A percentile compares a stretch with the other conserved stretches of the same genome.
Conservation (phyloP, 2,113 vertebrate genomes). For the Oostethus manadensis region DNA sequence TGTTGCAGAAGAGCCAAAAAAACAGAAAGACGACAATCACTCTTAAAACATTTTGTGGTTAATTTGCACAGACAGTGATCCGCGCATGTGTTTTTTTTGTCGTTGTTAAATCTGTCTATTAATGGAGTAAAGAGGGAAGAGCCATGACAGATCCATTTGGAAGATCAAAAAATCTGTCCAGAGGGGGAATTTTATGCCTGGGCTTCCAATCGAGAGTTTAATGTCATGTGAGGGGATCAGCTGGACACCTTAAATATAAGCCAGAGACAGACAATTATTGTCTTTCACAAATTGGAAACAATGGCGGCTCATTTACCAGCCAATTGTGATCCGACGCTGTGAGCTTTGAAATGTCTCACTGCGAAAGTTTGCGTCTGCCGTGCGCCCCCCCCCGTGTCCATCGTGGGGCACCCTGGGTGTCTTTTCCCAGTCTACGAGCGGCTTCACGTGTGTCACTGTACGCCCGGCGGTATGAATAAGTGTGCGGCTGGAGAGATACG, state of each 20-base stretch:
- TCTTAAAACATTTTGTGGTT: conserved; percentile 43
- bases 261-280: conserved; percentile 51
- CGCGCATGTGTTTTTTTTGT: conserved; percentile 12
- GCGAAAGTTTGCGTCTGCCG: conserved; percentile 44
- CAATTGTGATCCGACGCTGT: conserved; percentile 59
- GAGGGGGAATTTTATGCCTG: conserved; percentile 51
- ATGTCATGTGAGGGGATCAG: conserved; percentile 65
- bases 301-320: conserved; percentile 61
- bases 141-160: conserved; percentile 51
- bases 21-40: conserved; percentile 26
- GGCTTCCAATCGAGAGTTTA: conserved; percentile 19
- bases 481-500: conserved; percentile 35
- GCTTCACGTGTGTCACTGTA: conserved; percentile 26
- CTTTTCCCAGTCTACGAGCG: conserved; percentile 23
- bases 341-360: conserved; percentile 30
- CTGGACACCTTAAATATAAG: conserved; percentile 59
- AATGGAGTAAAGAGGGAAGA: conserved; percentile 13
- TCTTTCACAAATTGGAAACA: conserved; percentile 58
- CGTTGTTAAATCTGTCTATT: too few species aligned
- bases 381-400: conserved; percentile 33
- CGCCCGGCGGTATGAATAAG: conserved; percentile 41
- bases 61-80: conserved; percentile 55
- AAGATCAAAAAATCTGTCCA: conserved; percentile 52
- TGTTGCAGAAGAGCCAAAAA: conserved; percentile 16
- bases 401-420: conserved; percentile 11